A percentile compares a stretch with the other conserved stretches of the same genome.
Conservation (phyloP, 2,797 vertebrate species). For the Ateles fusciceps region DNA sequence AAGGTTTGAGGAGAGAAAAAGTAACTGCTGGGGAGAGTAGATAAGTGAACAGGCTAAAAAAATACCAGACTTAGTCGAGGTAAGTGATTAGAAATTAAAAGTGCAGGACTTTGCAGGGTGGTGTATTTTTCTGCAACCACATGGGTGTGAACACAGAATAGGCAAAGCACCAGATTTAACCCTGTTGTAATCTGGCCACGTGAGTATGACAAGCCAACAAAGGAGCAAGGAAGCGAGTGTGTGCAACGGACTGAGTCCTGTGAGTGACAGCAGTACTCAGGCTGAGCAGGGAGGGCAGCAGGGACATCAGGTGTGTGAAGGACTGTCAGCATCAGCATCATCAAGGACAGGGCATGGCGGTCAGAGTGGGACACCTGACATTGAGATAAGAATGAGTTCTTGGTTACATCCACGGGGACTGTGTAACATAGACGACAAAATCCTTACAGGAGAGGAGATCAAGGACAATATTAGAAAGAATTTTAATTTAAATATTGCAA, state of each 20-base stretch:
- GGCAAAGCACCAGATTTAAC: neutral
- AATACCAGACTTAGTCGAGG: neutral
- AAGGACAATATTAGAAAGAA: neutral
- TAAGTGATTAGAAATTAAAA: neutral
- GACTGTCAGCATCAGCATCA: neutral
- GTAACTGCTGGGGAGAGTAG: neutral
- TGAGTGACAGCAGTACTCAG: neutral
- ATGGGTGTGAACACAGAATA: neutral
- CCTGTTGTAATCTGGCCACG: accelerated
- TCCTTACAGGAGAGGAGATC: neutral
- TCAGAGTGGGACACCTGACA: no score
- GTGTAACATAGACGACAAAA: neutral
- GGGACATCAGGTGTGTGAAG: neutral
- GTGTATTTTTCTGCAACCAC: neutral
- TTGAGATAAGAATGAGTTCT: neutral
- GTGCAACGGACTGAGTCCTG: no score
- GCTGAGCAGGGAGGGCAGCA: neutral
- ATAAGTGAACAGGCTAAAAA: no score
- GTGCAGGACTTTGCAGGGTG: neutral
- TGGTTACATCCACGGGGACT: neutral
- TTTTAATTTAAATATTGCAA: neutral
- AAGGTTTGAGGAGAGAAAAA: neutral
- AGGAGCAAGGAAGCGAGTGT: neutral
- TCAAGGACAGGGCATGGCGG: accelerated
- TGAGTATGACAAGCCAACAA: neutral